Conservation (phyloP, 2,113 vertebrate genomes). For the Haliaeetus leucogaster region DNA sequence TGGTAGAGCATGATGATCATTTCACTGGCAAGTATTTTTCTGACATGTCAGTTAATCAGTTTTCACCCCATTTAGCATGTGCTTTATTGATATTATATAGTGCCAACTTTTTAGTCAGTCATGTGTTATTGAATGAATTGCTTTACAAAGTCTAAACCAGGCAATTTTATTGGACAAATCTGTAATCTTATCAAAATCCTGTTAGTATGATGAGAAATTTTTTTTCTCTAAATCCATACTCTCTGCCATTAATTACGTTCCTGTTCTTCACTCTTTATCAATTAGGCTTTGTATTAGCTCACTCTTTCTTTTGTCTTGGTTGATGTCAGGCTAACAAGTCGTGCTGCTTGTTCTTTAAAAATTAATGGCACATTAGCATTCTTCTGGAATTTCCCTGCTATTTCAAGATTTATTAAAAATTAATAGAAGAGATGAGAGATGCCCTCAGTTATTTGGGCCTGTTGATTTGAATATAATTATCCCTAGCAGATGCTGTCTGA, state of each 20-base stretch:
- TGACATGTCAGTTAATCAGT: neutral
- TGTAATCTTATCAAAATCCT: neutral
- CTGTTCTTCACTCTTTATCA: neutral
- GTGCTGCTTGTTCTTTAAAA: neutral
- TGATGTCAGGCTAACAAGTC: neutral
- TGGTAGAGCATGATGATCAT: neutral
- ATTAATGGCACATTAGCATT: conserved; percentile 1
- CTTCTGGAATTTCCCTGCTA: conserved; percentile 13
- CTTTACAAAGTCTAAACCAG: neutral
- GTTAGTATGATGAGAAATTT: neutral
- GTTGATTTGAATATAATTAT: conserved; percentile 35
- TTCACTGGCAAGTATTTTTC: neutral
- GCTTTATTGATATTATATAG: neutral
- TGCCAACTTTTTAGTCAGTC: neutral
- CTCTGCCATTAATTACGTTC: neutral
- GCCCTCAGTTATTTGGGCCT: conserved; percentile 15
- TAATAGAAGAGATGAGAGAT: neutral
- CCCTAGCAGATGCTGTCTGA: neutral
- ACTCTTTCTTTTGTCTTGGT: neutral
- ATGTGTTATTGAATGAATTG: neutral
- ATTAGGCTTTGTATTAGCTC: neutral
- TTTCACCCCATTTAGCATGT: neutral
- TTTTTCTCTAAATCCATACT: neutral
- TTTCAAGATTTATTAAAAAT: conserved; percentile 47
- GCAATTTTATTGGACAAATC: neutral